Base-by-base conservation (phyloP, 2,797 vertebrate species). In the Anguilla pacifica region DNA sequence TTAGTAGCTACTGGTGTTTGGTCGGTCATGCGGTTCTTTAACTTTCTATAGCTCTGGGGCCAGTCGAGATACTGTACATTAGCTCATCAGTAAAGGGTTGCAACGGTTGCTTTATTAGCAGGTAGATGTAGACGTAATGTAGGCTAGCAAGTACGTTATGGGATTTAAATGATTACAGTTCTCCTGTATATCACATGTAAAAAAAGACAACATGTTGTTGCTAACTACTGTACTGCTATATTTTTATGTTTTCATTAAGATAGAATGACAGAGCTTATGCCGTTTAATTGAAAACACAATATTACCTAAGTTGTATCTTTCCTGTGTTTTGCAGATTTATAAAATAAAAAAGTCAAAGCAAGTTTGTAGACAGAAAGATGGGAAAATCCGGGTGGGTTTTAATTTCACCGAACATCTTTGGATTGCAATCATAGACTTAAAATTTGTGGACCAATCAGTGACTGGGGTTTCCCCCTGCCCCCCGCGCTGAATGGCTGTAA, bases 401-500 rank as follows among this genome's bases (percentile, higher is more conserved):
- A 77, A 35, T 39, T 77, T 77, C 35, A 39, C 31, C 28, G 35
- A 43, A 77, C 15, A 77, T 77, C n/a, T 31, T 87, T 91, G 89
- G 90, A 95, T 96, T 95, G 86, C 49, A 39, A 67, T 87, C 67
- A 91, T 87, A 88, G 84, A 84, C 92, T 92, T 64, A 67, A 17
- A 28, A 51, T 64, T 64, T 82, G 88, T 91, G 88, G 86, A 87
- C 74, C 64, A 88, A 53, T 61, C 35, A 59, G 87, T 95, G 89
- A 92, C 87, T 85, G 86, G 91, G 90, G 90, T 90, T 77, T 13
- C 72, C 83, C 83, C 90, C 83, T 22, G 90, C 92, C 87, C 93
- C 92, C 91, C 91, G 89, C 91, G 87, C 90, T 94, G 94, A 95
- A 97, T 97, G 96, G 96, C 96, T 95, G 95, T 94, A 89, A 95